Base-by-base conservation (phyloP, 35 echinoderm and acorn worm genomes). In the Amphiura filiformis region DNA sequence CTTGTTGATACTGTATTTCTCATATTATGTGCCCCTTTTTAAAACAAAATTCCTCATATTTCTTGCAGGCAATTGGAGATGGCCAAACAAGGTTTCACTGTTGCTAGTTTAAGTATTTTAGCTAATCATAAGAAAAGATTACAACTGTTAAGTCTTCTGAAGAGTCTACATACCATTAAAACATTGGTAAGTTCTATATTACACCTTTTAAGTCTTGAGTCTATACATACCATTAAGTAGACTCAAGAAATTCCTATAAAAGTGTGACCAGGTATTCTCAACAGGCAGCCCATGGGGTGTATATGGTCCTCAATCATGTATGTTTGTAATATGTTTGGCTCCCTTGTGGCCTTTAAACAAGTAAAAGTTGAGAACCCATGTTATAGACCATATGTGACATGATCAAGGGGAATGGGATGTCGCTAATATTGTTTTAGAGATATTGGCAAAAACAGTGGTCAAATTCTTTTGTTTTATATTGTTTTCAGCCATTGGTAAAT, bases 1-100 rank as follows among this genome's bases (percentile, higher is more conserved):
- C n/a, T n/a, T n/a, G n/a, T n/a, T n/a, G n/a, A n/a, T n/a, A n/a
- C n/a, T n/a, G n/a, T n/a, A n/a, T n/a, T n/a, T n/a, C n/a, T n/a
- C n/a, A n/a, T 18, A 40, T 18, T 38, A 23, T 18, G 20, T 18
- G 28, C 30, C 13, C 35, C 30, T 0, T n/a, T 0, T 0, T n/a
- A 37, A 34, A 26, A 26, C 22, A 38, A 82, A 40, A 82, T n/a
- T n/a, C n/a, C n/a, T n/a, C n/a, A n/a, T n/a, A n/a, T 77, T 86
- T 89, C 30, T 82, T 79, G 78, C 81, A 97, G 95, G 81, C 91
- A 97, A 84, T 82, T 97, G 9, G 56, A 79, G 0, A 88, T 88
- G 77, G 80, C 95, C 35, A 97, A 93, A 78, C 88, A 93, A 39
- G 95, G 86, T 35, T 97, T 97, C 80, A 97, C 95, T 1, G 89